Percentiles rank a stretch among this genome's conserved stretches.
Evolutionary conservation across 2,888 invertebrate species (phyloP).

Genomic region (Macroteleia sp.): DNA sequence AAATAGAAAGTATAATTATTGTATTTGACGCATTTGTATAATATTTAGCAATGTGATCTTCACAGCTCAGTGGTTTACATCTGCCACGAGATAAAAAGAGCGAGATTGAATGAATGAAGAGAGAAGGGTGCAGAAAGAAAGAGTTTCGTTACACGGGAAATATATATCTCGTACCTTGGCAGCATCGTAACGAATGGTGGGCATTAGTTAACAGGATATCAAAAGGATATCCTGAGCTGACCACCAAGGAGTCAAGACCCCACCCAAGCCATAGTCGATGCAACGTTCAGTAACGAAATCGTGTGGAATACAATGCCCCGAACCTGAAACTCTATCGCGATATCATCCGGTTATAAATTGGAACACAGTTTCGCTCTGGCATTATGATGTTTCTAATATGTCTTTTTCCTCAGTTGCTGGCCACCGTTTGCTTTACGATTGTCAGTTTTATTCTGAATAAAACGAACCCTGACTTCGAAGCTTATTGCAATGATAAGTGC

Average conservation of each 20-base stretch:
- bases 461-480: constrained; percentile 46
- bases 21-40: constrained; percentile 12
- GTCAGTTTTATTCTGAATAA: constrained; percentile 60
- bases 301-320: constrained; percentile 81
- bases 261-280: constrained; percentile 80
- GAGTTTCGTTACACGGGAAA: constrained; percentile 75
- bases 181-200: constrained; percentile 81
- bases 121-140: constrained; percentile 56
- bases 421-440: constrained; percentile 63
- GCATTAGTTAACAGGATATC: constrained; percentile 84
- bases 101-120: constrained; percentile 57
- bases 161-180: constrained; percentile 73
- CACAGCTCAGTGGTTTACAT: constrained; percentile 58
- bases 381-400: constrained; percentile 84
- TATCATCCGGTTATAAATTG: constrained; percentile 84
- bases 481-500: constrained; percentile 57
- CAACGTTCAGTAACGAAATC: constrained; percentile 75
- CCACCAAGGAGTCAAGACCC: constrained; percentile 82
- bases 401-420: constrained; percentile 78
- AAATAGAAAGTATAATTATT: constrained; percentile 43
- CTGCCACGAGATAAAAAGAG: constrained; percentile 59
- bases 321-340: constrained; percentile 83
- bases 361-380: constrained; percentile 83
- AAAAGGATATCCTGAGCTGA: constrained; percentile 82
- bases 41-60: constrained; percentile 60